Evolutionary conservation across 1,140 invertebrate species (phyloP).

Genomic region (Papilio machaon): DNA sequence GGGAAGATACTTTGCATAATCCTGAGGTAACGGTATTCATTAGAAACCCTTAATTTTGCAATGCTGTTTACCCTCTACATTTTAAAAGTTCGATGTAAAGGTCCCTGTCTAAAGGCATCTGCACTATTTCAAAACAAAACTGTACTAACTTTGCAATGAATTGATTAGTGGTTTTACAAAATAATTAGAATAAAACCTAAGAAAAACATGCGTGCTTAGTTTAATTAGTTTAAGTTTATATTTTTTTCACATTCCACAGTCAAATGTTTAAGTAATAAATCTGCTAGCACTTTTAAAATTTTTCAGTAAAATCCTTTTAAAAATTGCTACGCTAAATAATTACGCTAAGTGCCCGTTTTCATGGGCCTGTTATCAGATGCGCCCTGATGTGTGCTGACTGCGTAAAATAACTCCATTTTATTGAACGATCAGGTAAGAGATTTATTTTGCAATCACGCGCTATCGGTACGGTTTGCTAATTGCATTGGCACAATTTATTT

Average conservation of each 20-base stretch:
- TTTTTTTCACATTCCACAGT: neutral
- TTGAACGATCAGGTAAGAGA: constrained; percentile 31
- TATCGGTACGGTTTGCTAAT: constrained; percentile 30
- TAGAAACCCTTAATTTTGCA: too few species aligned
- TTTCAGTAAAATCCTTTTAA: constrained; percentile 18
- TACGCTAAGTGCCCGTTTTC: constrained; percentile 26
- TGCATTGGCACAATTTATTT: constrained; percentile 36
- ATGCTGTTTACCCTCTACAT: too few species aligned
- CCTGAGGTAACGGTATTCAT: too few species aligned
- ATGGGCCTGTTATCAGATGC: constrained; percentile 22
- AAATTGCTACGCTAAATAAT: constrained; percentile 24
- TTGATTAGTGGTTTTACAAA: too few species aligned
- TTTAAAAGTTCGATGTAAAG: too few species aligned
- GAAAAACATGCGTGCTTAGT: too few species aligned
- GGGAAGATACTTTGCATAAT: too few species aligned
- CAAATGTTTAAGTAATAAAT: neutral
- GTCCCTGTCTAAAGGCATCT: too few species aligned
- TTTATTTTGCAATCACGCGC: constrained; percentile 33
- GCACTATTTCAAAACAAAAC: too few species aligned
- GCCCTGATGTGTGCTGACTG: constrained; percentile 23
- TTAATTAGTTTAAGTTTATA: too few species aligned
- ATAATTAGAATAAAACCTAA: too few species aligned
- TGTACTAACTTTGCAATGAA: too few species aligned
- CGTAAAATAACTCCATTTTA: constrained; percentile 34
- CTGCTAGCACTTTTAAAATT: neutral